Evolutionary conservation across 1,140 invertebrate genomes (phyloP).

Genomic region (Coelopa frigida): DNA sequence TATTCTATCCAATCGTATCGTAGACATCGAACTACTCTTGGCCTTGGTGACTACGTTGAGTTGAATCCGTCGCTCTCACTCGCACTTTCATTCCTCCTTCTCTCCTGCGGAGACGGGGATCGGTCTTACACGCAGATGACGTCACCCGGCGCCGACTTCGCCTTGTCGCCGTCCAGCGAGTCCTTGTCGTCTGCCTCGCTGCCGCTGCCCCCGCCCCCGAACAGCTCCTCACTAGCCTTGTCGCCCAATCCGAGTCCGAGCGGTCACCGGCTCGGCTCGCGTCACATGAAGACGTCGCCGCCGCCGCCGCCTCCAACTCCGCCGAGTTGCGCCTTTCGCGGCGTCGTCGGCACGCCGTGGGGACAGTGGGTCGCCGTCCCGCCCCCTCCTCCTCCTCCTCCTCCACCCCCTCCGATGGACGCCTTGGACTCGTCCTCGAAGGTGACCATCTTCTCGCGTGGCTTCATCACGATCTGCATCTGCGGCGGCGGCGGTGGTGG

Average conservation of each 20-base stretch:
- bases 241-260: constrained; percentile 10
- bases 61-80: too few species aligned
- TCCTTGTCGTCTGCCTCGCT: constrained; percentile 4
- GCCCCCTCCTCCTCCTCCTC: too few species aligned
- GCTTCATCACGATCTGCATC: constrained; percentile 43
- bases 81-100: too few species aligned
- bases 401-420: background rate
- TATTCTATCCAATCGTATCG: too few species aligned
- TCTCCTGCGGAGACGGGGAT: too few species aligned
- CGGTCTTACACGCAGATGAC: constrained; percentile 37
- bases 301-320: constrained; percentile 28
- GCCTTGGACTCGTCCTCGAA: constrained; percentile 64
- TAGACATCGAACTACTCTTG: too few species aligned
- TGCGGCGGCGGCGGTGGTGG: constrained; percentile 32
- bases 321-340: constrained; percentile 46
- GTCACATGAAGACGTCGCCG: constrained; percentile 59
- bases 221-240: constrained; percentile 11
- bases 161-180: constrained; percentile 29
- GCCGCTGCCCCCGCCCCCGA: constrained; percentile 22
- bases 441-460: constrained; percentile 71
- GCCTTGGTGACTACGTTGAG: too few species aligned
- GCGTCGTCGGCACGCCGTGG: constrained; percentile 42
- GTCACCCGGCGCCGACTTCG: constrained; percentile 34
- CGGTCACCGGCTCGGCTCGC: constrained; percentile 22
- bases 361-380: constrained; percentile 31